A percentile compares a stretch with the other conserved stretches of the same genome.
phyloP scores from a whole-genome alignment of 1,140 invertebrate genomes.

The Caenorhabditis brenneri region DNA sequence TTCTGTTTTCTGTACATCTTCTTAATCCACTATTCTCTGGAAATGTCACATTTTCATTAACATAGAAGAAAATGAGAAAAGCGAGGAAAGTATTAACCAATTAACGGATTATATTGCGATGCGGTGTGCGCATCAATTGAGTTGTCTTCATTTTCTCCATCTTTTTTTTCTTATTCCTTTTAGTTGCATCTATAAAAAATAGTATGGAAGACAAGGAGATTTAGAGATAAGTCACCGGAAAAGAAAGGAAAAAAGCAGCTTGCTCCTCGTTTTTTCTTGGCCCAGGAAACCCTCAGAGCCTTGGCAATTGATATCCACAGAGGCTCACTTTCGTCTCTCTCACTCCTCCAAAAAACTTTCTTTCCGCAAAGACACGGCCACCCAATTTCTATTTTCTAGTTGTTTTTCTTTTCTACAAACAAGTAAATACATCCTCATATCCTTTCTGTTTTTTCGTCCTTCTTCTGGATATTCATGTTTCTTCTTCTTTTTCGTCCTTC shows the following conservation, averaged over 20 bases:
- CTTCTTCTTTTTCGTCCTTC: background rate
- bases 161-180: background rate
- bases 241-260: background rate
- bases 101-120: background rate
- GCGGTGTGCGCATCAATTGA: conserved; percentile 25
- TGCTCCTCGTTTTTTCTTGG: conserved; percentile 31
- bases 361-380: background rate
- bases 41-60: conserved; percentile 34
- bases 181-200: background rate
- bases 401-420: background rate
- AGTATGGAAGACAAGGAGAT: background rate
- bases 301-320: conserved; percentile 29
- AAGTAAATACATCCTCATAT: background rate
- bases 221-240: conserved; percentile 6
- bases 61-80: background rate
- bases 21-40: background rate
- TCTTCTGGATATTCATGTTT: background rate
- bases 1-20: background rate
- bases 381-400: background rate
- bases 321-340: background rate
- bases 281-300: conserved; percentile 29
- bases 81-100: background rate
- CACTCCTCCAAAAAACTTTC: background rate
- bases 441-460: background rate
- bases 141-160: background rate